Evolutionary conservation across 2,797 vertebrate genomes (phyloP).

Genomic region (Anguilla pacifica): DNA sequence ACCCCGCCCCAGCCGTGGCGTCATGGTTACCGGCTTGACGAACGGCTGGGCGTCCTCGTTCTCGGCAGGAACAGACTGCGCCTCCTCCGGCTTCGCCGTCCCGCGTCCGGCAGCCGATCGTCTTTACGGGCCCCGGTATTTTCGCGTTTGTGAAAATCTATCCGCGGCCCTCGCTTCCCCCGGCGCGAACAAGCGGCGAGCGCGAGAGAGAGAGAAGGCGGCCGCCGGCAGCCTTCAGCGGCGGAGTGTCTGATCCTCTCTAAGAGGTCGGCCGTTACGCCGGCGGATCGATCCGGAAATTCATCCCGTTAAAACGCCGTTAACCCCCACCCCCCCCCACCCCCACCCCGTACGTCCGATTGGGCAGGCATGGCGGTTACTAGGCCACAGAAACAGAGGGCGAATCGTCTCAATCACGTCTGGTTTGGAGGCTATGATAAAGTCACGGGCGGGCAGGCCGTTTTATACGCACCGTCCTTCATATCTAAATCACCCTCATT

Average conservation of each 20-base stretch:
- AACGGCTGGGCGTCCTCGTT: neutral
- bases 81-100: neutral
- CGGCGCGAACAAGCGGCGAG: neutral
- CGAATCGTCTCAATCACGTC: constrained; percentile 23
- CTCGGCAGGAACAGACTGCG: neutral
- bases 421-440: constrained; percentile 16
- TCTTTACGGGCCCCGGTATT: neutral
- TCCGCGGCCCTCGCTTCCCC: neutral
- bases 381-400: constrained; percentile 11
- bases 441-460: constrained; percentile 4
- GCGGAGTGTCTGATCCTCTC: neutral
- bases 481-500: constrained; percentile 27
- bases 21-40: neutral
- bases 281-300: constrained; percentile 8
- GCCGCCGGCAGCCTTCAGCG: neutral
- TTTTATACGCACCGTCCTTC: constrained; percentile 19
- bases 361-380: neutral
- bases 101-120: too few species aligned
- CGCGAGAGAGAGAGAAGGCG: neutral
- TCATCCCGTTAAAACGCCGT: constrained; percentile 21
- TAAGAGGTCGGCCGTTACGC: constrained; percentile 5
- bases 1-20: too few species aligned
- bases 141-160: neutral
- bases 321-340: neutral
- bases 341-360: neutral